These are phyloP conservation scores for Pomatostomus ruficeps DNA, from an alignment of 2,113 vertebrate genomes.

Conservation along the genomic window DNA sequence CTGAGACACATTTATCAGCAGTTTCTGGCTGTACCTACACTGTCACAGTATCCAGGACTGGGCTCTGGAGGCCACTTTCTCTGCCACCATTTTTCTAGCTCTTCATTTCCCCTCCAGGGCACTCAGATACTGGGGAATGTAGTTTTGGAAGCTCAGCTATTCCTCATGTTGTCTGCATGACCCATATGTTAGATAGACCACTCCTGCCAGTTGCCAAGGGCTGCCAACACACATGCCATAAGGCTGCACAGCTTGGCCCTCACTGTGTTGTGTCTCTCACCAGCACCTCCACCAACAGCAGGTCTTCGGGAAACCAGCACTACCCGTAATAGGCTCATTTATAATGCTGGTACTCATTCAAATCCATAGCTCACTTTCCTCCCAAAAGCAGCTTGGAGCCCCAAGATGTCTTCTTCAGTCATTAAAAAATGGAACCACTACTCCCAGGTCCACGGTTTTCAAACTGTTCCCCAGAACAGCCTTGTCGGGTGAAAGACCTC, in stretches of 20 bases:
- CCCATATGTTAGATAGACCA: not conserved
- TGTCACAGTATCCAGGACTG: not conserved
- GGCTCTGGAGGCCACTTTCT: not conserved
- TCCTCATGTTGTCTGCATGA: not conserved
- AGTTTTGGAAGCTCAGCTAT: not conserved
- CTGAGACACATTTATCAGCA: not conserved
- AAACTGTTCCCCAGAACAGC: not conserved
- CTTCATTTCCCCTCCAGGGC: not conserved
- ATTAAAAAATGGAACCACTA: not conserved
- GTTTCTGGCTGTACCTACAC: not conserved
- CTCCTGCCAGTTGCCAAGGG: not conserved
- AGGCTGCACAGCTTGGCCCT: not conserved
- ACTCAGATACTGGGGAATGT: not conserved
- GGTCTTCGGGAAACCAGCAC: not conserved
- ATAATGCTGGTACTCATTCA: not conserved
- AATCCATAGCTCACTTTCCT: not conserved
- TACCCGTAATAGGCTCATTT: not conserved
- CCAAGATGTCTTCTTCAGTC: not conserved
- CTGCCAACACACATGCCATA: not conserved
- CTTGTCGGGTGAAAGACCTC: fast-evolving
- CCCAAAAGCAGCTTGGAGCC: not conserved
- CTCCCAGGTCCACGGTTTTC: not conserved
- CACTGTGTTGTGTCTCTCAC: not conserved
- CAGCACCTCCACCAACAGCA: not conserved
- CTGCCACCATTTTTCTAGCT: not conserved